phyloP scores from a whole-genome alignment of 2,797 vertebrate genomes.

The Danio choprae region DNA sequence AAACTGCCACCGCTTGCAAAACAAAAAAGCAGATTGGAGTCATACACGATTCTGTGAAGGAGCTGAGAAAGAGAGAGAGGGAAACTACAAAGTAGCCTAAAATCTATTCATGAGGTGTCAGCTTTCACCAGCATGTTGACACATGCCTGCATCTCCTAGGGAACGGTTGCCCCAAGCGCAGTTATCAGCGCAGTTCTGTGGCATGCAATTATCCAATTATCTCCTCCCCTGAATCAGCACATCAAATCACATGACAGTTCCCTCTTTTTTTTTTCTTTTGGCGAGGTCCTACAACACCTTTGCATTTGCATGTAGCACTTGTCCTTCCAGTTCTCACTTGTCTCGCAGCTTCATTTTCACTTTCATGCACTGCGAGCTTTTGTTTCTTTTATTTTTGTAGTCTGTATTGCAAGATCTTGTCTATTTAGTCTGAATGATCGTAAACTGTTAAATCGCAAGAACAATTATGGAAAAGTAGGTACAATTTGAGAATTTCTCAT shows the following conservation, averaged over 20 bases:
- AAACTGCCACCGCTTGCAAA: slow-evolving; percentile 29
- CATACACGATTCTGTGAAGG: slow-evolving; percentile 32
- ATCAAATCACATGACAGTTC: slow-evolving; percentile 59
- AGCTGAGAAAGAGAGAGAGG: background rate
- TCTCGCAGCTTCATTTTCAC: slow-evolving; percentile 45
- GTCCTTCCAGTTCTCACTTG: slow-evolving; percentile 60
- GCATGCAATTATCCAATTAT: slow-evolving; percentile 78
- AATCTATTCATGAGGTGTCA: slow-evolving; percentile 74
- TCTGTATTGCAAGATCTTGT: background rate
- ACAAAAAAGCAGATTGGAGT: slow-evolving; percentile 37
- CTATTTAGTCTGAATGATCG: slow-evolving; percentile 35
- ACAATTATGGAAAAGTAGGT: background rate
- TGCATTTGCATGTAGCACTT: slow-evolving; percentile 63
- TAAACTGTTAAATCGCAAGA: slow-evolving; percentile 17
- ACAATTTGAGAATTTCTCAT: no score
- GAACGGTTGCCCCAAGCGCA: slow-evolving; percentile 73
- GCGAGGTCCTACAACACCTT: slow-evolving; percentile 54
- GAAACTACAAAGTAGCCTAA: slow-evolving; percentile 68
- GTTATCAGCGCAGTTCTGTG: slow-evolving; percentile 72
- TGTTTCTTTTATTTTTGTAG: background rate
- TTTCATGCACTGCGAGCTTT: slow-evolving; percentile 28
- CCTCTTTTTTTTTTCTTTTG: slow-evolving; percentile 23
- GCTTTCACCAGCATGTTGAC: slow-evolving; percentile 75
- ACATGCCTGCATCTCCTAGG: slow-evolving; percentile 76
- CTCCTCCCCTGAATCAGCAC: slow-evolving; percentile 74